phyloP scores from a whole-genome alignment of 2,888 invertebrate species.

The Beris chalybata region DNA sequence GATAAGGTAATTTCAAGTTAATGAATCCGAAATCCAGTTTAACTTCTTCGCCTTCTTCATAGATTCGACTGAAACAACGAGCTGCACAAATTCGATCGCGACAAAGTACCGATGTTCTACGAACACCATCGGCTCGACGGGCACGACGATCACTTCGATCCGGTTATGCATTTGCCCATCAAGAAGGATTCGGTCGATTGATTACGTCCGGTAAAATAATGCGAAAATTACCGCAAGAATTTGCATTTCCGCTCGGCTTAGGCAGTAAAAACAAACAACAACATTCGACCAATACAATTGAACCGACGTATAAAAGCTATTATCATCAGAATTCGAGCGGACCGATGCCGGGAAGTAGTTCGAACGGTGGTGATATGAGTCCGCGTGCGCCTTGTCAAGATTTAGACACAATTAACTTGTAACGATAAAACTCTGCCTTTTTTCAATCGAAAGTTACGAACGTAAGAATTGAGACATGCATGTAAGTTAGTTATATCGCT shows the following conservation, averaged over 20 bases:
- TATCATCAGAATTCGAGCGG: conserved; percentile 50
- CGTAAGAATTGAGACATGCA: too few species aligned
- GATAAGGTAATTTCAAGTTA: conserved; percentile 60
- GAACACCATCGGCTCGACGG: conserved; percentile 85
- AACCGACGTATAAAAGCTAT: conserved; percentile 42
- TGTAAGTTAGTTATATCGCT: too few species aligned
- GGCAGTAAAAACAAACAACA: conserved; percentile 56
- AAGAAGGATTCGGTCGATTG: conserved; percentile 94
- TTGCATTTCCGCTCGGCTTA: conserved; percentile 68
- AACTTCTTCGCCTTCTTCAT: conserved; percentile 40
- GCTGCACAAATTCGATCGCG: conserved; percentile 68
- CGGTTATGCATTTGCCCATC: conserved; percentile 98
- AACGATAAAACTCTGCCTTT: conserved; percentile 40
- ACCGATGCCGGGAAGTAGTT: conserved; percentile 47
- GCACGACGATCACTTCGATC: conserved; percentile 91
- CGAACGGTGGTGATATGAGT: conserved; percentile 50
- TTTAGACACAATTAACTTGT: conserved; percentile 73
- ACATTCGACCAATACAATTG: conserved; percentile 35
- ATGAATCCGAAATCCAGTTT: neutral
- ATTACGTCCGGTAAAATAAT: conserved; percentile 98
- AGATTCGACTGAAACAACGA: conserved; percentile 82
- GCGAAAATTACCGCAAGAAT: conserved; percentile 82
- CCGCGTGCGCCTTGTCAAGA: conserved; percentile 71
- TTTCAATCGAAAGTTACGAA: too few species aligned
- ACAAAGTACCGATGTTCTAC: conserved; percentile 75